Base-by-base conservation (phyloP, 2,113 vertebrate genomes). In the Vicugna pacos region DNA sequence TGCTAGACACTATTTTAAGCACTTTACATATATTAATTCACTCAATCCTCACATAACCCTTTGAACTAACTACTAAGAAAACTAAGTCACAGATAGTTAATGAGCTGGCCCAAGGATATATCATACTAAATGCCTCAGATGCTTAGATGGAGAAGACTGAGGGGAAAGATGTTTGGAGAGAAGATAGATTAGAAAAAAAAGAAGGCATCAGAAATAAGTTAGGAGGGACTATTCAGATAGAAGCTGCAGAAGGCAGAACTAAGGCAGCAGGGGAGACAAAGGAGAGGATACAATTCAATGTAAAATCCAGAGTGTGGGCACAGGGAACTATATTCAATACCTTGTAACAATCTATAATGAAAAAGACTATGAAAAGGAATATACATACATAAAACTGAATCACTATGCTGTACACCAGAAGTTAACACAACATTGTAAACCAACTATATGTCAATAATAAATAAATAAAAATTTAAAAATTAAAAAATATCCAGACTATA, bases 21-120 rank as follows among this genome's bases (percentile, higher is more conserved):
- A 58, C 20, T 50, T 62, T 70, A 83, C 20, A 16, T 62, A 28
- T n/a, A 84, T 56, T 67, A 86, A n/a, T 17, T 82, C 76, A 81
- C 46, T 91, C 26, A 85, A 73, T 79, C 46, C 38, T 93, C 22
- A 58, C 35, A 35, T 95, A 62, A 90, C 62, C 32, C 84, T 96
- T 84, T 92, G 17, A 96, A 88, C 48, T 72, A 76, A 67, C 30
- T 82, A 67, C 50, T 64, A 77, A 84, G 81, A 35, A 95, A 94
- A 95, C 50, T 24, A 77, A 96, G 84, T 17, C 38, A 67, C 17
- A 58, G 22, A 12, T 10, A 93, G 13, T 52, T 83, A 85, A 70
- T 35, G 28, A 80, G n/a, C 30, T 67, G 24, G 72, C 16, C 70
- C 42, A 84, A 48, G 54, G 50, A 35, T 26, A 35, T 17, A 62